A percentile compares a stretch with the other conserved stretches of the same genome.
These are phyloP conservation scores for Heterocephalus glaber DNA, from an alignment of 2,113 vertebrate genomes.

Conservation along the genomic window DNA sequence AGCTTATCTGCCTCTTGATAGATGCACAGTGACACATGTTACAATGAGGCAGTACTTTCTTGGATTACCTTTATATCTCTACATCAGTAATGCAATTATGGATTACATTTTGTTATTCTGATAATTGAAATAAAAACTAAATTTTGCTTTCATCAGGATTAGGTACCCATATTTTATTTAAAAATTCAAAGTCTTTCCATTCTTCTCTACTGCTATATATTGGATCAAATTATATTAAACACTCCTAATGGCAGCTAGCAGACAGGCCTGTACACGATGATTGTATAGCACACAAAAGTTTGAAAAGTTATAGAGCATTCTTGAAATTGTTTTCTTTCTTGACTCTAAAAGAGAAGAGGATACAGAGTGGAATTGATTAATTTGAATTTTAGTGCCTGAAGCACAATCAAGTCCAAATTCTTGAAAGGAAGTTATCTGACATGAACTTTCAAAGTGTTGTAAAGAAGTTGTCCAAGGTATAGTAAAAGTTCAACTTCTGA, in stretches of 20 bases:
- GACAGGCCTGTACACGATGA: not conserved
- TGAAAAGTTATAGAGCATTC: not conserved
- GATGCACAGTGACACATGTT: not conserved
- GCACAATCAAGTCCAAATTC: not conserved
- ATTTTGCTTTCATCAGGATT: not conserved
- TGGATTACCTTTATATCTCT: not conserved
- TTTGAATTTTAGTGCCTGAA: not conserved
- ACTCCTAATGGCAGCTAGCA: not conserved
- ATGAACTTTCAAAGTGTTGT: not conserved
- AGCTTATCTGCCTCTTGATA: not conserved
- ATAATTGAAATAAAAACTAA: not conserved
- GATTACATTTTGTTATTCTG: not conserved
- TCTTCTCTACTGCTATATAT: not conserved
- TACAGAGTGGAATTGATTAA: not conserved
- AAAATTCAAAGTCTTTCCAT: not conserved
- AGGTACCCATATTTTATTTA: not conserved
- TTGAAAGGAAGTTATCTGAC: not conserved
- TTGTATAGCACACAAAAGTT: not conserved
- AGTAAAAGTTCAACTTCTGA: slow-evolving; percentile 11
- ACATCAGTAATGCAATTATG: not conserved
- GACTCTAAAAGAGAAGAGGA: not conserved
- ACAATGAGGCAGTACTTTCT: not conserved
- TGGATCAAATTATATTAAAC: not conserved
- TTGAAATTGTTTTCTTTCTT: not conserved
- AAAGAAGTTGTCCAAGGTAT: not conserved